Percentiles rank a stretch among this genome's conserved stretches.
Conservation (phyloP, 2,113 vertebrate species). For the Sinosuthora webbiana region DNA sequence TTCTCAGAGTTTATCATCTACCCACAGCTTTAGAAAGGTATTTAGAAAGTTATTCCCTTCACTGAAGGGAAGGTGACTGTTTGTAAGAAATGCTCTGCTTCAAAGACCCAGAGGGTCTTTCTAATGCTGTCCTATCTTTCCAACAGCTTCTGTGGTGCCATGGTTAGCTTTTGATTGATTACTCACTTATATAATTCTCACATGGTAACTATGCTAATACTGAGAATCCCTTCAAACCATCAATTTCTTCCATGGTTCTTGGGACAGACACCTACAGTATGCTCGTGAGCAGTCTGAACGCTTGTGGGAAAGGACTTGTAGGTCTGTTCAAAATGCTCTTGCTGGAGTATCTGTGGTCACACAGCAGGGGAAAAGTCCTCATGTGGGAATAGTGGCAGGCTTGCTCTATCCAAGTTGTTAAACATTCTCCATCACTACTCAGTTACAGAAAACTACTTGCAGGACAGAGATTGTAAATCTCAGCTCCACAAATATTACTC, state of each 20-base stretch:
- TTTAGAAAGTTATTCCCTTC: no score
- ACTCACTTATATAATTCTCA: conserved; percentile 12
- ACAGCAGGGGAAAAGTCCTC: background rate
- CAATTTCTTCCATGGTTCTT: background rate
- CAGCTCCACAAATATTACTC: background rate
- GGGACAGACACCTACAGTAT: background rate
- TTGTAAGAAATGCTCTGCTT: conserved; percentile 3
- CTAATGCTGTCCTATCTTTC: conserved; percentile 5
- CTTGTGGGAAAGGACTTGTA: background rate
- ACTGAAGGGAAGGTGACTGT: conserved; percentile 24
- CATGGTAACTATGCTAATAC: background rate
- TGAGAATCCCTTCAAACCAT: background rate
- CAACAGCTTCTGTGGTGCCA: background rate
- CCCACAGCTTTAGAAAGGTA: background rate
- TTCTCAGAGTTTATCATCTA: background rate
- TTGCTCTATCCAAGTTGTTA: background rate
- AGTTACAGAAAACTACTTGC: background rate
- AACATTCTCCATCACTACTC: background rate
- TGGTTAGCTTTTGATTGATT: conserved; percentile 25
- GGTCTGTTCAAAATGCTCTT: background rate
- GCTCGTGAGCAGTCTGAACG: background rate
- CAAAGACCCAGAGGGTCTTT: background rate
- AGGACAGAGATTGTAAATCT: background rate
- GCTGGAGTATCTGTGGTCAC: background rate
- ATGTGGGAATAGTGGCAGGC: background rate